Conservation (phyloP, 1,140 invertebrate species). For the Camponotus floridanus region DNA sequence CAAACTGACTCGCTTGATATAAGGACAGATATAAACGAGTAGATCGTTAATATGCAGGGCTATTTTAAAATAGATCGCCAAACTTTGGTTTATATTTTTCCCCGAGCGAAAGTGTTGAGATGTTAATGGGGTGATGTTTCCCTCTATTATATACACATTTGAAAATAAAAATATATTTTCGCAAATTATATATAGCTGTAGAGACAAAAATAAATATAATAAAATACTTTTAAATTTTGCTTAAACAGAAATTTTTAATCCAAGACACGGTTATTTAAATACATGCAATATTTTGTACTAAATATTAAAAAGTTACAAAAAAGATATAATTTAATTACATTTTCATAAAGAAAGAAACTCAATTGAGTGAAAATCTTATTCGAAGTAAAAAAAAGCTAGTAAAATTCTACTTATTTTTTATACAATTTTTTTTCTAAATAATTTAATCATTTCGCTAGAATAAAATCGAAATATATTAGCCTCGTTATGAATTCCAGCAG, state of each 20-base stretch:
- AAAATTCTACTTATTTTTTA: neutral
- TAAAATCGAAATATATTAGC: conserved; percentile 11
- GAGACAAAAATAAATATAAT: neutral
- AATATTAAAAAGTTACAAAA: conserved; percentile 12
- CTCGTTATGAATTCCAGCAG: neutral
- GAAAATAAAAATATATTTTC: neutral
- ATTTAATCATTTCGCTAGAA: conserved; percentile 14
- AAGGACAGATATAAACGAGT: conserved; percentile 9
- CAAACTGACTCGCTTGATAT: conserved; percentile 24
- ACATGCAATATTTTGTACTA: neutral
- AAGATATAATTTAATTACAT: neutral
- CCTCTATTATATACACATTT: neutral
- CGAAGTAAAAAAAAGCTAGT: neutral
- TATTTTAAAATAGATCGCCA: conserved; percentile 28
- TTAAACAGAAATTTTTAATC: conserved; percentile 21
- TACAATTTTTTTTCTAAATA: neutral
- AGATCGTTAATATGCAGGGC: neutral
- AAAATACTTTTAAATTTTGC: neutral
- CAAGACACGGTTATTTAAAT: neutral
- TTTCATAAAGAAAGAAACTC: neutral
- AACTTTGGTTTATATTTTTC: neutral
- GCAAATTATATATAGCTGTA: neutral
- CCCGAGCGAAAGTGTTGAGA: neutral
- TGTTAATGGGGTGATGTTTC: neutral
- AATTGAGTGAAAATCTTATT: neutral